Percentiles rank a stretch among this genome's conserved stretches.
Evolutionary conservation across 2,888 invertebrate species (phyloP).

Genomic region (Zelleria hepariella): DNA sequence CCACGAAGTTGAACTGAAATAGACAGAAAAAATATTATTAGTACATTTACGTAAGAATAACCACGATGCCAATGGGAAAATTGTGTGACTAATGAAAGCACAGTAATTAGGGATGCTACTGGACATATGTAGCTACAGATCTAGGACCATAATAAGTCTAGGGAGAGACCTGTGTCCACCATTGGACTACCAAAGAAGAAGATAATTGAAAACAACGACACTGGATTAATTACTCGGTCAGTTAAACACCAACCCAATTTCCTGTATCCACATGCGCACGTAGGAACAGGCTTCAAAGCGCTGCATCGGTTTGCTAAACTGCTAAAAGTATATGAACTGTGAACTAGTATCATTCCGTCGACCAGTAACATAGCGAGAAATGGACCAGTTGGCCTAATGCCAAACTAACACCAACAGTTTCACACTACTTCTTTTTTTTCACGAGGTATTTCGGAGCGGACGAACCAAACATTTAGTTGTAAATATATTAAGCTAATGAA

Average conservation of each 20-base stretch:
- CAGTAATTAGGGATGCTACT: too few species aligned
- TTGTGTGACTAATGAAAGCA: too few species aligned
- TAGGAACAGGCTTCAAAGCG: slow-evolving; percentile 45
- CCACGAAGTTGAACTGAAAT: slow-evolving; percentile 99
- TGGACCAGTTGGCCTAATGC: slow-evolving; percentile 55
- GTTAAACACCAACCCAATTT: slow-evolving; percentile 48
- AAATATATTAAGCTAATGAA: slow-evolving; percentile 34
- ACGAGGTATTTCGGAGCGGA: slow-evolving; percentile 32
- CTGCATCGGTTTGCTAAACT: slow-evolving; percentile 45
- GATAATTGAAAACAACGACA: not conserved
- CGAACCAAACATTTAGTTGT: slow-evolving; percentile 28
- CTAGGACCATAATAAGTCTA: too few species aligned
- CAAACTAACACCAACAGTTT: slow-evolving; percentile 32
- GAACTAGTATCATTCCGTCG: slow-evolving; percentile 56
- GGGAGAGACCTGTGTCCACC: too few species aligned
- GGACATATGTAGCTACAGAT: too few species aligned
- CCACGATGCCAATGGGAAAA: too few species aligned
- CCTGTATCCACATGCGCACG: slow-evolving; percentile 30
- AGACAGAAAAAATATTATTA: slow-evolving; percentile 28
- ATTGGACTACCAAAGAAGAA: not conserved
- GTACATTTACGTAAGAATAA: slow-evolving; percentile 21
- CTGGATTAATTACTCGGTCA: slow-evolving; percentile 51
- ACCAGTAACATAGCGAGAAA: slow-evolving; percentile 45
- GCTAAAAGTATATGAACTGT: slow-evolving; percentile 55
- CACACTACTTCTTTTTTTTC: slow-evolving; percentile 32